These are phyloP conservation scores for Perithous albicinctus DNA, from an alignment of 2,888 invertebrate species.

Conservation along the genomic window DNA sequence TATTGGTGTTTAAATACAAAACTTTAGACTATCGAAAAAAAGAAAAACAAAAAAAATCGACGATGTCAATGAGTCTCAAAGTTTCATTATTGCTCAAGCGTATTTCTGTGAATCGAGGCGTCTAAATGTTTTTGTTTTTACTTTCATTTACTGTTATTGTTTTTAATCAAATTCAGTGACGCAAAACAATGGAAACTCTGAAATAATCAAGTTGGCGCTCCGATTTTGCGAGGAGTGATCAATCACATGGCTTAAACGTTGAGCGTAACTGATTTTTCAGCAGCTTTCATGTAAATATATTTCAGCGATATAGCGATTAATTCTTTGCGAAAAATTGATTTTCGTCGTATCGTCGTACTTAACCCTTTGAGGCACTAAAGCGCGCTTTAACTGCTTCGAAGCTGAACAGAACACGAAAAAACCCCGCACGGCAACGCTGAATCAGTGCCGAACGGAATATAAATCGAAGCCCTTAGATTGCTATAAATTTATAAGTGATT, in stretches of 20 bases:
- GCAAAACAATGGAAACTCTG: slow-evolving; percentile 40
- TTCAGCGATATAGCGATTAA: slow-evolving; percentile 47
- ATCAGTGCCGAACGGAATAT: background rate
- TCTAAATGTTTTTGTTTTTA: slow-evolving; percentile 55
- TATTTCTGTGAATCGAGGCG: slow-evolving; percentile 56
- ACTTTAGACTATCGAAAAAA: slow-evolving; percentile 44
- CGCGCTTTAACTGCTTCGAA: background rate
- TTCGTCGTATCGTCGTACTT: slow-evolving; percentile 57
- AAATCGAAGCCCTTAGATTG: background rate
- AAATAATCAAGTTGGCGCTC: slow-evolving; percentile 35
- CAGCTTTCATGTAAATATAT: slow-evolving; percentile 66
- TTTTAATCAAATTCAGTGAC: slow-evolving; percentile 35
- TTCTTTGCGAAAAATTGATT: slow-evolving; percentile 48
- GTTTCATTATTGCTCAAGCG: slow-evolving; percentile 65
- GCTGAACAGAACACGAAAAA: background rate
- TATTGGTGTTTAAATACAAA: slow-evolving; percentile 63
- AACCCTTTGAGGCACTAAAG: slow-evolving; percentile 27
- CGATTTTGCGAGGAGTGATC: background rate
- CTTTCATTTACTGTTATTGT: slow-evolving; percentile 15
- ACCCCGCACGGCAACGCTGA: background rate
- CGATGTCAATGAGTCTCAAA: slow-evolving; percentile 45
- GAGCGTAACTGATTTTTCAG: slow-evolving; percentile 45
- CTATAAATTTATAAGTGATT: background rate
- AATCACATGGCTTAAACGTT: background rate
- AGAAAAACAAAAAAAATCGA: no score